Evolutionary conservation across 2,113 vertebrate species (phyloP), one percentile per base, ranked within the genome.

Genomic region (Heliornis fulica): DNA sequence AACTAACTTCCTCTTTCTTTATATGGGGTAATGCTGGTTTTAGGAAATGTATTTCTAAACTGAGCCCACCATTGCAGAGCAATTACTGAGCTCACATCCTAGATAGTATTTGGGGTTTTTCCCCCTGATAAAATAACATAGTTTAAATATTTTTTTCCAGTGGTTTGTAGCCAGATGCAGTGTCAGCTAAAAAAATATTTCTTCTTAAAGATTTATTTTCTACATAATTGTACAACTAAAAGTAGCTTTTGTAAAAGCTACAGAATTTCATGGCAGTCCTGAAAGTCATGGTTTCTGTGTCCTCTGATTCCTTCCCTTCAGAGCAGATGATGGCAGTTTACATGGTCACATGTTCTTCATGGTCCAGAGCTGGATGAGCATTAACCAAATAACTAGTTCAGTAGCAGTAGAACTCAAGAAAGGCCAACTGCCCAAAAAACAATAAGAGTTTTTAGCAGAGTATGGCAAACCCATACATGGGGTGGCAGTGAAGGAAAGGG

Each of bases 91-190:
- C 68, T 97, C 83, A 87, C 59, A 90, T 95, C 84, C 85, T 94
- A 92, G 87, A 88, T 96, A 88, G 75, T 85, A 68, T 92, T 95
- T 94, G 64, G 7, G 90, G 91, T 89, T 91, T 87, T 64, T 11
- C 20, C 40, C 87, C 59, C 36, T 15, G 0, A 74, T 95, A 92
- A 95, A 95, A 94, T 96, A 93, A 90, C 92, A 93, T 88, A 68
- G 76, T 90, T 95, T 64, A 95, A 96, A 94, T 95, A 95, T 70
- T 85, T 94, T n/a, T 92, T 96, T 94, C 79, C 92, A 93, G 90
- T 7, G 51, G 88, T 96, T 94, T 90, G 38, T 88, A 81, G 90
- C 94, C 93, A 96, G 85, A 83, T 95, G 93, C 94, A 50, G 90
- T 92, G 79, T 96, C 95, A 96, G 90, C 95, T 93, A 90, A 91